Conservation (phyloP, 2,797 vertebrate genomes). For the Crocodylus rhombifer region DNA sequence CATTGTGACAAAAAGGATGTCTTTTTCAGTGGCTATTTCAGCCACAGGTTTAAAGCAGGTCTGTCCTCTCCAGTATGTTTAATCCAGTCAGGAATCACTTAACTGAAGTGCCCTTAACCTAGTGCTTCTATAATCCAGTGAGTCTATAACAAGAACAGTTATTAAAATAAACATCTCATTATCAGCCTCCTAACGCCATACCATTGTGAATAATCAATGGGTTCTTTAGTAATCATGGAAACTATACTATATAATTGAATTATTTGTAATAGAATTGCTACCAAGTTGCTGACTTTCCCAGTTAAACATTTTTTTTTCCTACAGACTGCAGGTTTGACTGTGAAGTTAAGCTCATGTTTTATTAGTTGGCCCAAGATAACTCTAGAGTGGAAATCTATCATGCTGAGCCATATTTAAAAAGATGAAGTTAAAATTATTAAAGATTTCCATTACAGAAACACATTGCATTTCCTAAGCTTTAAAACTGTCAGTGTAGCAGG, state of each 20-base stretch:
- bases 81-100: slow-evolving; percentile 63
- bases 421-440: background rate
- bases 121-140: slow-evolving; percentile 45
- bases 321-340: slow-evolving; percentile 1
- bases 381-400: slow-evolving; percentile 44
- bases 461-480: background rate
- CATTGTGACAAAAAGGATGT: slow-evolving; percentile 27
- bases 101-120: slow-evolving; percentile 69
- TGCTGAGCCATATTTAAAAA: slow-evolving; percentile 8
- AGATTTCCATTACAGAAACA: background rate
- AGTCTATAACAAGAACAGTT: slow-evolving; percentile 47
- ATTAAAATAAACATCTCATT: slow-evolving; percentile 64
- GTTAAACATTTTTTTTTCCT: background rate
- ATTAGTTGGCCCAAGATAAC: background rate
- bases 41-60: slow-evolving; percentile 33
- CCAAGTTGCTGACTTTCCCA: slow-evolving; percentile 22
- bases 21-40: slow-evolving; percentile 13
- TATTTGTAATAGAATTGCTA: slow-evolving; percentile 31
- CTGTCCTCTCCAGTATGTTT: slow-evolving; percentile 49
- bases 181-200: slow-evolving; percentile 43
- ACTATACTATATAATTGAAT: slow-evolving; percentile 43
- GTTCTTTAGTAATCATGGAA: slow-evolving; percentile 46
- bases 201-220: slow-evolving; percentile 63
- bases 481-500: slow-evolving; percentile 2
- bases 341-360: slow-evolving; percentile 28